These are phyloP conservation scores for Erpornis zantholeuca DNA, from an alignment of 2,113 vertebrate genomes.

Conservation along the genomic window DNA sequence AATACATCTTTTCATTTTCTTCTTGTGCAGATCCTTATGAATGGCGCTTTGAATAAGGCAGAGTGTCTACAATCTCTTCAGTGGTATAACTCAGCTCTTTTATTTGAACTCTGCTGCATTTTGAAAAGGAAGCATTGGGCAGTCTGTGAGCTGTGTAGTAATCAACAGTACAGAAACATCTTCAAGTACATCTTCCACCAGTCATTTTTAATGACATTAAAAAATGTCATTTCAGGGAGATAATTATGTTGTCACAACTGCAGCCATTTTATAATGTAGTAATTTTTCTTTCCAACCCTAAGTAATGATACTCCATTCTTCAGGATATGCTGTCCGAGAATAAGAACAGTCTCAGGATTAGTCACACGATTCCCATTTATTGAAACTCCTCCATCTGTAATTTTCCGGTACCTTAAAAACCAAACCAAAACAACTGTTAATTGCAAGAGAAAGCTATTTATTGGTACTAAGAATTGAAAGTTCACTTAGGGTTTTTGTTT, in stretches of 20 bases:
- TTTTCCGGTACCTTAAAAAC: conserved; percentile 84
- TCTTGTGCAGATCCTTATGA: not conserved
- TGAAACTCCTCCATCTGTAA: conserved; percentile 87
- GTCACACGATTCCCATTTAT: conserved; percentile 85
- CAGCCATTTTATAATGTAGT: conserved; percentile 93
- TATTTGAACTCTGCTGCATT: not conserved
- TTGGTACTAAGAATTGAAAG: not conserved
- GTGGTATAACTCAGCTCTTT: not conserved
- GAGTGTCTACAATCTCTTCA: not conserved
- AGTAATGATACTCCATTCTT: conserved; percentile 90
- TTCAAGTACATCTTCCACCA: not conserved
- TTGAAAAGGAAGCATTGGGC: not conserved
- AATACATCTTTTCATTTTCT: not conserved
- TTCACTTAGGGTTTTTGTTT: not conserved
- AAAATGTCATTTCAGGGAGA: not conserved
- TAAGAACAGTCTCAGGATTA: conserved; percentile 85
- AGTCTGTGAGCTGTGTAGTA: not conserved
- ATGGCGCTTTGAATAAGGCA: not conserved
- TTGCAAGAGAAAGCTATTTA: not conserved
- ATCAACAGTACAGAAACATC: not conserved
- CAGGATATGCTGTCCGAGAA: conserved; percentile 88
- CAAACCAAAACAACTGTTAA: not conserved
- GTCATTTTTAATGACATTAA: too few species aligned
- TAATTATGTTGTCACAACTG: conserved; percentile 51
- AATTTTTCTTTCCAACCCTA: conserved; percentile 91